Percentiles rank a stretch among this genome's conserved stretches.
Evolutionary conservation across 2,113 vertebrate species (phyloP).

Genomic region (Phalacrocorax aristotelis): DNA sequence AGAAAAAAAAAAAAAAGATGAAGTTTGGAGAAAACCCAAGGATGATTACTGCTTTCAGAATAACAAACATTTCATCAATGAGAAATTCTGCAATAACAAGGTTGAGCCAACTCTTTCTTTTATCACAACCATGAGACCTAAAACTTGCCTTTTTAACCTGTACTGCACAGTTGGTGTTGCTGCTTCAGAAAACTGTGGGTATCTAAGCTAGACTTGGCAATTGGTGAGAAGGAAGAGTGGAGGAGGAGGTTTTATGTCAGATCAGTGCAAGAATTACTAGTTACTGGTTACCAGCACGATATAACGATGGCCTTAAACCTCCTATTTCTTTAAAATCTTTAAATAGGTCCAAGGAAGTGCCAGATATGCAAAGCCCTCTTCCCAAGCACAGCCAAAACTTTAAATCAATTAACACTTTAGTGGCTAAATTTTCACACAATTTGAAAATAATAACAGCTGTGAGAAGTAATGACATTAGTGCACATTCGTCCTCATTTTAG

Average conservation of each 20-base stretch:
- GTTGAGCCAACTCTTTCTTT: not conserved
- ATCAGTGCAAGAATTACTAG: not conserved
- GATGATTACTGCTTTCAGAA: not conserved
- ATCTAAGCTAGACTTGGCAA: not conserved
- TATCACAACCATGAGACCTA: not conserved
- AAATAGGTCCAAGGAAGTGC: not conserved
- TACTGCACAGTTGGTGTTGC: not conserved
- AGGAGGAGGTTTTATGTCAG: not conserved
- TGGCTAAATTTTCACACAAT: not conserved
- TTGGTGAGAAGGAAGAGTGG: not conserved
- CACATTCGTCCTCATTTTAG: not conserved
- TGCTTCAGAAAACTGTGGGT: not conserved
- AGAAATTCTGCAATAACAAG: not conserved
- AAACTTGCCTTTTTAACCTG: not conserved
- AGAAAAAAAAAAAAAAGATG: not conserved
- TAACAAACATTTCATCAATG: not conserved
- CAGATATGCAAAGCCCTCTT: not conserved
- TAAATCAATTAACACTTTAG: not conserved
- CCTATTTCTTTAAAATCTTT: not conserved
- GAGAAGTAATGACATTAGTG: not conserved
- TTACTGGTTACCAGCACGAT: not conserved
- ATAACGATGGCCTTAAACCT: not conserved
- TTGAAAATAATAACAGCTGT: not conserved
- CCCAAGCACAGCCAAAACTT: not conserved
- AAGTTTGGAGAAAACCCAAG: not conserved